Evolutionary conservation across 2,888 invertebrate genomes (phyloP).

Genomic region (Ochlodes sylvanus): DNA sequence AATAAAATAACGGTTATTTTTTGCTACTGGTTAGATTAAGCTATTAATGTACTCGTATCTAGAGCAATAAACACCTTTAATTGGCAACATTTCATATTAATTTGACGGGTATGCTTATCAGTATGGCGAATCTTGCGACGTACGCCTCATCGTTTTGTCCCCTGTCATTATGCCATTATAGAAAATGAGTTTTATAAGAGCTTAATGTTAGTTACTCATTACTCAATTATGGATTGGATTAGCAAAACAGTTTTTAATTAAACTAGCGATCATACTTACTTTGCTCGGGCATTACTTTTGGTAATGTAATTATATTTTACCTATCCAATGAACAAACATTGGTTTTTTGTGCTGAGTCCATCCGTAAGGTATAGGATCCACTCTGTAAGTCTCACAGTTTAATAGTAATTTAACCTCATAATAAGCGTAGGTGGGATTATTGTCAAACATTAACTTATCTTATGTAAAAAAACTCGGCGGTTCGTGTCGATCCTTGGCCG

Average conservation of each 20-base stretch:
- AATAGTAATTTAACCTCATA: no score
- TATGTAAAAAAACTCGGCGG: no score
- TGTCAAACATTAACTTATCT: no score
- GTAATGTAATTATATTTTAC: no score
- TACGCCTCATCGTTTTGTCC: constrained; percentile 7
- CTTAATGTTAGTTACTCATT: constrained; percentile 20
- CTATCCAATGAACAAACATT: no score
- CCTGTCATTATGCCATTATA: constrained; percentile 33
- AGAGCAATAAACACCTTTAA: constrained; percentile 35
- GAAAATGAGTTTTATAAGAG: constrained; percentile 29
- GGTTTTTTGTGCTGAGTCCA: no score
- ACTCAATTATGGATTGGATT: constrained; percentile 16
- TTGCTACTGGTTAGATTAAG: constrained; percentile 24
- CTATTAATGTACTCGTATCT: constrained; percentile 15
- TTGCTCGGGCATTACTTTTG: no score
- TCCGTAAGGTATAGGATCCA: no score
- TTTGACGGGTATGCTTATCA: constrained; percentile 26
- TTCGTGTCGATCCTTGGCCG: no score
- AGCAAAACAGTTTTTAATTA: neutral
- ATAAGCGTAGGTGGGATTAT: no score
- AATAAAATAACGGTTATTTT: constrained; percentile 34
- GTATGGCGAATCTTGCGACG: constrained; percentile 11
- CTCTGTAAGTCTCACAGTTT: no score
- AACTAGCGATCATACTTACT: neutral
- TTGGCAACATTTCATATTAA: constrained; percentile 30